Evolutionary conservation across 1,140 invertebrate species (phyloP).

Genomic region (Bombus haemorrhoidalis): DNA sequence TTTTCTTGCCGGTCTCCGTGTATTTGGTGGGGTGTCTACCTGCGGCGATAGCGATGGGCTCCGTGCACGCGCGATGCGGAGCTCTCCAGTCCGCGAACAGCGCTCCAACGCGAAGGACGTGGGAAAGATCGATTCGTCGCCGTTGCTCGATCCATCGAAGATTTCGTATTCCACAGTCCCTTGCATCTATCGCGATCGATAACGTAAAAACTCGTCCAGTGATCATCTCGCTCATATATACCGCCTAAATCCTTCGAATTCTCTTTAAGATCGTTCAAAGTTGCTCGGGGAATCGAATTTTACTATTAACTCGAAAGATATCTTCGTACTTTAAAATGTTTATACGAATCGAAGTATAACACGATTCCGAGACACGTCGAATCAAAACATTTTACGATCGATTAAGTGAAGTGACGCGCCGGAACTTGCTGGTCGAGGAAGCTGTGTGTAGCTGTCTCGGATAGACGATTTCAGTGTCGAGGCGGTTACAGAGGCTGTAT

Average conservation of each 20-base stretch:
- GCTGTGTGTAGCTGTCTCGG: background rate
- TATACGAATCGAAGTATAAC: background rate
- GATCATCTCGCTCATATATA: background rate
- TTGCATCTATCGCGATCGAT: background rate
- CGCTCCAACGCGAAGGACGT: slow-evolving; percentile 78
- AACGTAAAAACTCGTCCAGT: background rate
- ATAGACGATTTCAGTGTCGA: background rate
- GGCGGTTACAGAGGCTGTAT: background rate
- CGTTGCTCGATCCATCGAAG: slow-evolving; percentile 39
- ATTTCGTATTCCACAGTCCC: background rate
- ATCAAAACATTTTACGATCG: background rate
- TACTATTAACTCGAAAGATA: background rate
- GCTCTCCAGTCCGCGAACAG: slow-evolving; percentile 78
- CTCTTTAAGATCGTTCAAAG: background rate
- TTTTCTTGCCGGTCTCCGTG: slow-evolving; percentile 59
- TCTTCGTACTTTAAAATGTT: background rate
- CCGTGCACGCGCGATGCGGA: slow-evolving; percentile 67
- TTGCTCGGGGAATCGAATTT: accelerated
- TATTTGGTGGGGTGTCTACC: slow-evolving; percentile 77
- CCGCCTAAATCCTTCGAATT: background rate
- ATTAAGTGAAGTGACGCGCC: background rate
- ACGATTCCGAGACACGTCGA: background rate
- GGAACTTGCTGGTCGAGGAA: background rate
- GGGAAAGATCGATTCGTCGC: slow-evolving; percentile 64
- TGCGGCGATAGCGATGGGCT: slow-evolving; percentile 77